phyloP scores from a whole-genome alignment of 2,113 vertebrate species.

The Oenanthe melanoleuca region DNA sequence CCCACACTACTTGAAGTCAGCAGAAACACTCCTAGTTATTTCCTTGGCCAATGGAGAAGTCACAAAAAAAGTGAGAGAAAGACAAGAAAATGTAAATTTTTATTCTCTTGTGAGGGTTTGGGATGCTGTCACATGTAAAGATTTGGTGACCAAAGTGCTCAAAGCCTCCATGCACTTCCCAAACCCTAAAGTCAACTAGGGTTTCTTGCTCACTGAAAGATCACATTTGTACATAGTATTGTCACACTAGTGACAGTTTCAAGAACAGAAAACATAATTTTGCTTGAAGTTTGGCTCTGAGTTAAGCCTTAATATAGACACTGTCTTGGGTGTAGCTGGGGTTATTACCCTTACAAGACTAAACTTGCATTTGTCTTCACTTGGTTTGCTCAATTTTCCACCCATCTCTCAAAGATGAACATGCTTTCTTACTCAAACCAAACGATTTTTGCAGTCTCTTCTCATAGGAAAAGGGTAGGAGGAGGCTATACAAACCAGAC shows the following conservation, averaged over 20 bases:
- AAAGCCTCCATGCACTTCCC: background rate
- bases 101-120: background rate
- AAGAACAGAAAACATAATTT: background rate
- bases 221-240: background rate
- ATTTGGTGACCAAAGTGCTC: background rate
- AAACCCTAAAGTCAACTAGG: background rate
- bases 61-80: background rate
- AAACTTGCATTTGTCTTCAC: background rate
- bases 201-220: background rate
- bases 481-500: accelerated
- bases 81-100: background rate
- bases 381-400: background rate
- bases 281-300: background rate
- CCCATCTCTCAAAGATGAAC: background rate
- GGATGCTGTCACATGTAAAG: background rate
- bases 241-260: background rate
- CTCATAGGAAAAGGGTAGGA: background rate
- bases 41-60: background rate
- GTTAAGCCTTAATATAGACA: background rate
- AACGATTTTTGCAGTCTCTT: background rate
- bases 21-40: background rate
- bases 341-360: background rate
- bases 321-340: background rate
- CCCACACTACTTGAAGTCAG: background rate
- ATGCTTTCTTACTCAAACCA: background rate